Base-by-base conservation (phyloP, 1,140 invertebrate species). In the Euborellia annulipes region DNA sequence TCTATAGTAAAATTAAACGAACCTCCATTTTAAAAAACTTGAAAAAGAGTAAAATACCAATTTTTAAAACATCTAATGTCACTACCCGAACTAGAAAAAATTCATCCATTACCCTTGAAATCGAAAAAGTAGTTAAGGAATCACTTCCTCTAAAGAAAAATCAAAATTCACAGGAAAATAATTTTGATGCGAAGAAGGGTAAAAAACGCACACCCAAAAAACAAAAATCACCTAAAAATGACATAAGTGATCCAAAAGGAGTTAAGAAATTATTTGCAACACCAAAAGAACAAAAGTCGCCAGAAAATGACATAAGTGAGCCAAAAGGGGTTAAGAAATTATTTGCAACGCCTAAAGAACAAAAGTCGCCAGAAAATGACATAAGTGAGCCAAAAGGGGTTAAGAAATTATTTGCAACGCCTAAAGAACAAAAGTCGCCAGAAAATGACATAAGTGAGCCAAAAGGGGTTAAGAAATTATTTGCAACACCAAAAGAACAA, bases 211-310 rank as follows among this genome's bases (percentile, higher is more conserved):
- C n/a, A n/a, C 53, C 56, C 2, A 52, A 47, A 46, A 19, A 7
- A 8, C 44, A 38, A 11, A 42, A 42, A 16, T 30, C 41, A 4
- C 44, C 36, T 11, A 60, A 54, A 32, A 66, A 68, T 42, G 65
- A 70, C 48, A 46, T 68, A 23, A 60, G 55, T 3, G 54, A 67
- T 22, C 55, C 69, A 0, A 49, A 50, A 7, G 65, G 64, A 16
- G 55, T 67, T 0, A 67, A 65, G 49, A 46, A 52, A 16, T 41
- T 66, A 22, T 63, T 68, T 23, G 57, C 50, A 32, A 41, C 52
- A 32, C 45, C 46, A 8, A 54, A 52, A 7, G 11, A 59, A 0
- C 32, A 64, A 7, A 58, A 57, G 43, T 30, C 54, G 27, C 58
- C 58, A 7, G 52, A 52, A 43, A 58, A 58, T 42, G 45, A 56